Conservation (phyloP, 2,113 vertebrate species). For the Ardeotis arabs region DNA sequence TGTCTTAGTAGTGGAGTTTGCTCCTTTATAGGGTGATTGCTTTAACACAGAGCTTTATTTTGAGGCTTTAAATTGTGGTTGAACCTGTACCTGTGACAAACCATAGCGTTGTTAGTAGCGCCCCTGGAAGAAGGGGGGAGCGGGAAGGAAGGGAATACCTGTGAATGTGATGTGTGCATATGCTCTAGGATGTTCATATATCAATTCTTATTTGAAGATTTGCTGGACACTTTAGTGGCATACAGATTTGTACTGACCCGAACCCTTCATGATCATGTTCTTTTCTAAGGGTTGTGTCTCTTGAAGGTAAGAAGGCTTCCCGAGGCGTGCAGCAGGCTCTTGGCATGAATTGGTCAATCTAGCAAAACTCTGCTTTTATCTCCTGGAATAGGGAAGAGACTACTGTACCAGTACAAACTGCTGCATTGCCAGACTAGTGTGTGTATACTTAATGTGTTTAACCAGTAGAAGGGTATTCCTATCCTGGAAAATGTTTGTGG, state of each 20-base stretch:
- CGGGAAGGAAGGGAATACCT: neutral
- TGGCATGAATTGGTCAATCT: fast-evolving
- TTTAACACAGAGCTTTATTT: neutral
- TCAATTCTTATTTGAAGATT: neutral
- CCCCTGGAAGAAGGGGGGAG: neutral
- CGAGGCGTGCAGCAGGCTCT: neutral
- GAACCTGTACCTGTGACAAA: neutral
- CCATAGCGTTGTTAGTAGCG: neutral
- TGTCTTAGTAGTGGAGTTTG: neutral
- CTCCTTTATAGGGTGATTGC: neutral
- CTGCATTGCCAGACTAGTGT: neutral
- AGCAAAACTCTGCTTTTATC: neutral
- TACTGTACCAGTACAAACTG: neutral
- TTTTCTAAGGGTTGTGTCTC: neutral
- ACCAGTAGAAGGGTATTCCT: neutral
- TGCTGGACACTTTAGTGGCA: neutral
- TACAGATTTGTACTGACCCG: neutral
- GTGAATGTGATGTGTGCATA: fast-evolving
- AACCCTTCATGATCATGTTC: neutral
- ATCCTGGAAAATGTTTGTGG: neutral
- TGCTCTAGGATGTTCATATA: neutral
- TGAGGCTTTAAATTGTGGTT: neutral
- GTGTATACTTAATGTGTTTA: neutral
- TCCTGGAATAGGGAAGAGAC: neutral
- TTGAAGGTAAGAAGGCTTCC: neutral